These are phyloP conservation scores for Crocuta crocuta DNA, from an alignment of 2,113 vertebrate species.

Conservation along the genomic window DNA sequence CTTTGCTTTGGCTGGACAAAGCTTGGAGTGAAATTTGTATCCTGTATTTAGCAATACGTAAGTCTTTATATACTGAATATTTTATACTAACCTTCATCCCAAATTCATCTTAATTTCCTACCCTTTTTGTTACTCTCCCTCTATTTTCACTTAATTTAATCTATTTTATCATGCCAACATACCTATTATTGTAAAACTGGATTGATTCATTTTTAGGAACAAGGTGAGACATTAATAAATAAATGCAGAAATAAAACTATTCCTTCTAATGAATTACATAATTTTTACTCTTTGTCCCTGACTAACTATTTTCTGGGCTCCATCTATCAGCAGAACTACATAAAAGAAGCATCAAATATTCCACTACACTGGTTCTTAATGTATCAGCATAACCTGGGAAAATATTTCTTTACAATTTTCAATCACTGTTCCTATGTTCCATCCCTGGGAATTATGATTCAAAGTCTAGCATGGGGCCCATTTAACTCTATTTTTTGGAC, in stretches of 20 bases:
- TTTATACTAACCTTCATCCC: constrained; percentile 34
- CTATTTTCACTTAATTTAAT: not conserved
- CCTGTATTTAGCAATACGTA: not conserved
- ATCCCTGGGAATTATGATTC: not conserved
- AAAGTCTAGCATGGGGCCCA: not conserved
- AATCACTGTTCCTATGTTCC: not conserved
- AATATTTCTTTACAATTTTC: not conserved
- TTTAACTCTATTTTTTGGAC: not conserved
- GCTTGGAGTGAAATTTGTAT: not conserved
- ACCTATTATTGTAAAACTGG: not conserved
- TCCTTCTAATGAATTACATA: not conserved
- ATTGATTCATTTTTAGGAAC: constrained; percentile 25
- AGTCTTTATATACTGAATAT: constrained; percentile 27
- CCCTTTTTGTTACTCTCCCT: not conserved
- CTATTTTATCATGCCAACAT: not conserved
- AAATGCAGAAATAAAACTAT: constrained; percentile 28
- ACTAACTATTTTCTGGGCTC: not conserved
- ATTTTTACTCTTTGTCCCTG: not conserved
- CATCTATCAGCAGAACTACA: not conserved
- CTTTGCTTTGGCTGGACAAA: not conserved
- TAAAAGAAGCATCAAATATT: constrained; percentile 30
- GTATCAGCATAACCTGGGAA: not conserved
- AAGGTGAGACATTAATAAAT: constrained; percentile 22
- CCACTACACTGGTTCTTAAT: not conserved
- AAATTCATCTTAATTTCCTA: constrained; percentile 48